These are phyloP conservation scores for Gambusia yucatana DNA, from an alignment of 2,797 vertebrate species.

Conservation along the genomic window DNA sequence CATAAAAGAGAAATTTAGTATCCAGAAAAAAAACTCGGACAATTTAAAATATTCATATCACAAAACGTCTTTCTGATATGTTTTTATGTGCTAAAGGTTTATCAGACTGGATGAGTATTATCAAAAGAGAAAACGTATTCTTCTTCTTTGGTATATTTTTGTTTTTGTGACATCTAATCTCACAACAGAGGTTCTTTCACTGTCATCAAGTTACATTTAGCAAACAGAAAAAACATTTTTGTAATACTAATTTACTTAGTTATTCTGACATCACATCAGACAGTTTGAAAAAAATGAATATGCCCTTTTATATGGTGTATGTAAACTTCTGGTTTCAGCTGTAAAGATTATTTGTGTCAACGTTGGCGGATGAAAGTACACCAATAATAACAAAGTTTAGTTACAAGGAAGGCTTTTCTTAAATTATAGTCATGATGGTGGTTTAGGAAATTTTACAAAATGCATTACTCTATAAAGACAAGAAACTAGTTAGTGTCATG, in stretches of 20 bases:
- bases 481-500: constrained; percentile 36
- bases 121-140: background rate
- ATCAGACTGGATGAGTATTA: background rate
- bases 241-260: too few species aligned
- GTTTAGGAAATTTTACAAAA: constrained; percentile 39
- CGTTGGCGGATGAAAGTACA: background rate
- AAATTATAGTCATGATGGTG: background rate
- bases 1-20: background rate
- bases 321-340: too few species aligned
- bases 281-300: too few species aligned
- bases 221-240: too few species aligned
- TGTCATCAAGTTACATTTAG: constrained; percentile 1
- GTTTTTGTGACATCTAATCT: background rate
- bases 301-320: too few species aligned
- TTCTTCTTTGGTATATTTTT: too few species aligned
- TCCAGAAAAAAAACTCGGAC: background rate
- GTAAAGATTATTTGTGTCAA: background rate
- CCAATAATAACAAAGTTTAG: background rate
- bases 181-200: background rate
- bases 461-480: constrained; percentile 32
- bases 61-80: background rate
- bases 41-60: background rate
- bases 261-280: too few species aligned
- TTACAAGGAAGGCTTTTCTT: background rate
- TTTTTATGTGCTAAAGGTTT: background rate